Conservation (phyloP, 1,140 invertebrate species). For the Lethocerus indicus region DNA sequence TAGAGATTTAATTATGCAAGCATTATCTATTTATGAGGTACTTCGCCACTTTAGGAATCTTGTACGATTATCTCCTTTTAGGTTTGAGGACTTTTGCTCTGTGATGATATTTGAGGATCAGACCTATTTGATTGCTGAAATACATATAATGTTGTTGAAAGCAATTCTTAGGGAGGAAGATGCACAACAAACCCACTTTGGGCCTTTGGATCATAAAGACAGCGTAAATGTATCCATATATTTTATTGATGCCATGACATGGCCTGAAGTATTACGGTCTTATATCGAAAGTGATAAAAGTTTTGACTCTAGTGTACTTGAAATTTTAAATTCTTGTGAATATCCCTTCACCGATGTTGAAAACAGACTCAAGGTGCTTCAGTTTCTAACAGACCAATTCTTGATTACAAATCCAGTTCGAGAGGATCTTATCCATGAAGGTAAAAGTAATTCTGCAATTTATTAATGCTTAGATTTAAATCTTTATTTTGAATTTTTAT, state of each 20-base stretch:
- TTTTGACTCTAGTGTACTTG: conserved; percentile 52
- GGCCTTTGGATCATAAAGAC: conserved; percentile 89
- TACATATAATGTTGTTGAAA: conserved; percentile 83
- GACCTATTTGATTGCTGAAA: conserved; percentile 72
- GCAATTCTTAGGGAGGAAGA: conserved; percentile 87
- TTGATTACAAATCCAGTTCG: conserved; percentile 81
- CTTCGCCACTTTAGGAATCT: conserved; percentile 77
- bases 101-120: conserved; percentile 83
- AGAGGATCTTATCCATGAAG: conserved; percentile 87
- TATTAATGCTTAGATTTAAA: conserved; percentile 2
- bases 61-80: conserved; percentile 79
- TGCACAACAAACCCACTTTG: conserved; percentile 85
- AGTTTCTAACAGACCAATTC: conserved; percentile 87
- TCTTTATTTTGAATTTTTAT: no score
- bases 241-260: conserved; percentile 84
- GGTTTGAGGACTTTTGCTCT: conserved; percentile 91
- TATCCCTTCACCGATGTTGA: conserved; percentile 79
- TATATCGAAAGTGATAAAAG: conserved; percentile 79
- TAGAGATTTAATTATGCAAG: conserved; percentile 57
- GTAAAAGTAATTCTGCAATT: conserved; percentile 39
- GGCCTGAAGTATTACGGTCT: conserved; percentile 76
- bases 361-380: conserved; percentile 68
- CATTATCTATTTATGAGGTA: conserved; percentile 83
- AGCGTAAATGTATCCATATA: conserved; percentile 85
- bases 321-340: conserved; percentile 50